Percentiles rank a stretch among this genome's conserved stretches.
Evolutionary conservation across 1,140 invertebrate genomes (phyloP).

Genomic region (Drosophila oshimai): DNA sequence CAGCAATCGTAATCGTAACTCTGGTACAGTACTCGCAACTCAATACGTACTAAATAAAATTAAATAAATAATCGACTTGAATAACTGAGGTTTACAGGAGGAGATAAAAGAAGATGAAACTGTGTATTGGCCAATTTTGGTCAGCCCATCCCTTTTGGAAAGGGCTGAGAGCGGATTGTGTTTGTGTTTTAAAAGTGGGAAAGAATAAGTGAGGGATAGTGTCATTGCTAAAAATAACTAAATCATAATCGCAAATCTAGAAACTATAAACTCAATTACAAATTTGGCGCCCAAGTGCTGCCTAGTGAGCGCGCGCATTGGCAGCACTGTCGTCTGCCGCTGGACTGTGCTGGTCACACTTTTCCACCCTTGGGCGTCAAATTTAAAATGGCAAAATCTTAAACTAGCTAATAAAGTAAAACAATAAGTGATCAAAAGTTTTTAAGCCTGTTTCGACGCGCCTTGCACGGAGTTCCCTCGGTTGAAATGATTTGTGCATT

Average conservation of each 20-base stretch:
- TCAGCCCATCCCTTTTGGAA: background rate
- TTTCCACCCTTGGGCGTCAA: background rate
- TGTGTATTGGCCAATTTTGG: conserved; percentile 24
- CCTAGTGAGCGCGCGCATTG: background rate
- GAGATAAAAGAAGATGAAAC: conserved; percentile 14
- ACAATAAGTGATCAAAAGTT: conserved; percentile 31
- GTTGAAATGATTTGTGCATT: conserved; percentile 64
- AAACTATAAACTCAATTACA: background rate
- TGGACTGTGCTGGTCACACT: background rate
- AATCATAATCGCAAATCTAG: conserved; percentile 36
- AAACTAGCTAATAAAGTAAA: conserved; percentile 40
- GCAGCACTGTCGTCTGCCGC: conserved; percentile 1
- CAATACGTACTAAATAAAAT: conserved; percentile 40
- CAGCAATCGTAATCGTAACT: conserved; percentile 50
- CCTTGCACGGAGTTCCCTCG: conserved; percentile 11
- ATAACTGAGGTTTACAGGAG: conserved; percentile 7
- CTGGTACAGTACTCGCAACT: conserved; percentile 50
- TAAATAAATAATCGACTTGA: conserved; percentile 32
- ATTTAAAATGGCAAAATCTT: conserved; percentile 11
- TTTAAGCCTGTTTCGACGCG: conserved; percentile 50
- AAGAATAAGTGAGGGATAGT: conserved; percentile 8
- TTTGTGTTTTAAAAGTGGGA: background rate
- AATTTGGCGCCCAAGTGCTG: background rate
- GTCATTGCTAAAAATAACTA: conserved; percentile 41
- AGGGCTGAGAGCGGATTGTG: background rate